Evolutionary conservation across 2,888 invertebrate species (phyloP), one percentile per base, ranked within the genome.

Genomic region (Sarcophaga caerulescens): DNA sequence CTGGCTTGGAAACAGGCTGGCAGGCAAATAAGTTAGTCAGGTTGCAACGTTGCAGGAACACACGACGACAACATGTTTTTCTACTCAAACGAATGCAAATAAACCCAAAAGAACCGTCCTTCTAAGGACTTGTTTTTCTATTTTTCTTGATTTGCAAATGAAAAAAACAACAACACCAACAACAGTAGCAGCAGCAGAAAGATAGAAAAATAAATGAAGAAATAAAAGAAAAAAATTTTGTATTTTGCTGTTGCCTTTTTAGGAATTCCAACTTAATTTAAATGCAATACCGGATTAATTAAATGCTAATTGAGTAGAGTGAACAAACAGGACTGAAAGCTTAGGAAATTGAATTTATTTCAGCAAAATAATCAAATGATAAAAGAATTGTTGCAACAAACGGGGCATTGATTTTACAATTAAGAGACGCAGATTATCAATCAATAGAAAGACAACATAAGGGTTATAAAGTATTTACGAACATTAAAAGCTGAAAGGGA

Each of bases 221-320:
- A 62, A 63, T 75, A 70, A 57, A 57, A n/a, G 47, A 11, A 19
- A 45, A 62, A 65, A 65, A 19, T 66, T n/a, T 21, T 57, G 5
- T 35, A 35, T 35, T 71, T 71, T 71, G 14, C 44, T n/a, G 25
- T 62, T 78, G n/a, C 44, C 52, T 66, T 52, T 52, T 21, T 44
- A 57, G 52, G 44, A 65, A 19, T 23, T 10, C 52, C 80, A 71
- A 69, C 60, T 73, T 63, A 69, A 77, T 81, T 85, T 59, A 59
- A 68, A 71, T 66, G 71, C 65, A 77, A 77, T 25, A 77, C n/a
- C 69, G 81, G 44, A 77, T 78, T 85, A 85, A 85, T 81, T 81
- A 85, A 85, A 85, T 74, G 65, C 77, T 81, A 81, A 81, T 78
- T 85, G 63, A 81, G 45, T 52, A 68, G 66, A 14, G 14, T 62